Evolutionary conservation across 1,140 invertebrate species (phyloP).

Genomic region (Carcinoscorpius rotundicauda): DNA sequence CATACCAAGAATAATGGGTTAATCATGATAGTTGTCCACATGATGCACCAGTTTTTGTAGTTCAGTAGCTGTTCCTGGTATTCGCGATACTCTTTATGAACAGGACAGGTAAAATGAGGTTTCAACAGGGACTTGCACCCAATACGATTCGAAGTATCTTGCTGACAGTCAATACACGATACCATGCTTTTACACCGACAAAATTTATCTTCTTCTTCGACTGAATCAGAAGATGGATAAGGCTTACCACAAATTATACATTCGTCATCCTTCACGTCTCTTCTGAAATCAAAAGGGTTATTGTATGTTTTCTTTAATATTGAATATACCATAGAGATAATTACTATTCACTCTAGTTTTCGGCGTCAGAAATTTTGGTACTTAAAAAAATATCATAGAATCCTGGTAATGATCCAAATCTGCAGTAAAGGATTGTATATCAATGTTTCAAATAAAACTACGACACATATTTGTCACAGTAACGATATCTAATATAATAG

Average conservation of each 20-base stretch:
- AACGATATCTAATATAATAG: too few species aligned
- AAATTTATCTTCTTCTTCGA: constrained; percentile 27
- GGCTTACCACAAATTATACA: constrained; percentile 31
- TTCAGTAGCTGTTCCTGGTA: constrained; percentile 31
- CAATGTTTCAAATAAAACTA: too few species aligned
- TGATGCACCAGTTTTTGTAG: constrained; percentile 33
- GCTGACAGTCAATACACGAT: constrained; percentile 28
- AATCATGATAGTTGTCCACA: constrained; percentile 29
- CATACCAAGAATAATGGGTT: constrained; percentile 32
- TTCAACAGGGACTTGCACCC: constrained; percentile 27
- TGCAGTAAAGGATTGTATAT: too few species aligned
- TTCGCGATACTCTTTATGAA: constrained; percentile 31
- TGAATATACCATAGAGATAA: too few species aligned
- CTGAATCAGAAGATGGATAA: constrained; percentile 20
- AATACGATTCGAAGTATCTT: constrained; percentile 28
- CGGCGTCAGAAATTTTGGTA: too few species aligned
- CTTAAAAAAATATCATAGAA: too few species aligned
- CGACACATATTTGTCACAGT: too few species aligned
- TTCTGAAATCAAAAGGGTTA: constrained; percentile 7
- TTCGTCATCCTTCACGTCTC: constrained; percentile 29
- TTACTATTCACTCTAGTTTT: too few species aligned
- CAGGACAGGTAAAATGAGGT: constrained; percentile 28
- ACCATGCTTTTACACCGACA: constrained; percentile 34
- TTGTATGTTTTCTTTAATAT: too few species aligned
- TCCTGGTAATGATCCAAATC: too few species aligned